phyloP scores from a whole-genome alignment of 2,113 vertebrate genomes.

The Junco hyemalis region DNA sequence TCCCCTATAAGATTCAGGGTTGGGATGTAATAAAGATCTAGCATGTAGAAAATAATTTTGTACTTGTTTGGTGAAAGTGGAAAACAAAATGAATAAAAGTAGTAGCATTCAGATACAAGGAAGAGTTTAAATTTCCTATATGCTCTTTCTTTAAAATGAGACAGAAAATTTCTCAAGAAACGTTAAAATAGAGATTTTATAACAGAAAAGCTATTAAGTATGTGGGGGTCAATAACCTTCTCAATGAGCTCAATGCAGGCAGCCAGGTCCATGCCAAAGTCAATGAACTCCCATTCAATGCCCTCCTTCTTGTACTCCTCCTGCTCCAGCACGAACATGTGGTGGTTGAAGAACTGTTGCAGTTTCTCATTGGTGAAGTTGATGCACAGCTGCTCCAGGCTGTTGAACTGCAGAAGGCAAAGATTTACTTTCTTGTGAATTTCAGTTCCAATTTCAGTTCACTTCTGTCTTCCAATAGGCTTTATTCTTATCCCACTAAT shows the following conservation, averaged over 20 bases:
- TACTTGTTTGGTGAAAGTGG: neutral
- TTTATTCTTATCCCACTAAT: neutral
- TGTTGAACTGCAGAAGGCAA: constrained; percentile 62
- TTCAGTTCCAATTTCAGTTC: neutral
- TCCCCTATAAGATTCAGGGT: neutral
- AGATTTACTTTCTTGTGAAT: neutral
- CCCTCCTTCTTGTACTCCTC: constrained; percentile 63
- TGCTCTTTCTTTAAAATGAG: neutral
- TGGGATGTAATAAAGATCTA: neutral
- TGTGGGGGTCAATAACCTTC: constrained; percentile 39
- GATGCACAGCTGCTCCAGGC: constrained; percentile 70
- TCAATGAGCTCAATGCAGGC: constrained; percentile 73
- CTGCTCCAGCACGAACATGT: constrained; percentile 65
- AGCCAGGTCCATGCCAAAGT: constrained; percentile 70
- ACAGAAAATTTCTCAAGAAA: neutral
- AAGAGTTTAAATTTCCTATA: neutral
- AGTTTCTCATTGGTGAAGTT: constrained; percentile 74
- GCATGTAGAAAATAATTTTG: neutral
- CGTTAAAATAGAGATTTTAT: neutral
- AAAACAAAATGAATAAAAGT: neutral
- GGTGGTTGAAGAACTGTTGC: constrained; percentile 71
- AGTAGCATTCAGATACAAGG: neutral
- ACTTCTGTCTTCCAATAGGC: neutral
- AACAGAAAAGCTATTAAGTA: neutral
- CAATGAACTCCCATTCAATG: constrained; percentile 67